Base-by-base conservation (phyloP, 2,113 vertebrate genomes). In the Ammodytes dubius region DNA sequence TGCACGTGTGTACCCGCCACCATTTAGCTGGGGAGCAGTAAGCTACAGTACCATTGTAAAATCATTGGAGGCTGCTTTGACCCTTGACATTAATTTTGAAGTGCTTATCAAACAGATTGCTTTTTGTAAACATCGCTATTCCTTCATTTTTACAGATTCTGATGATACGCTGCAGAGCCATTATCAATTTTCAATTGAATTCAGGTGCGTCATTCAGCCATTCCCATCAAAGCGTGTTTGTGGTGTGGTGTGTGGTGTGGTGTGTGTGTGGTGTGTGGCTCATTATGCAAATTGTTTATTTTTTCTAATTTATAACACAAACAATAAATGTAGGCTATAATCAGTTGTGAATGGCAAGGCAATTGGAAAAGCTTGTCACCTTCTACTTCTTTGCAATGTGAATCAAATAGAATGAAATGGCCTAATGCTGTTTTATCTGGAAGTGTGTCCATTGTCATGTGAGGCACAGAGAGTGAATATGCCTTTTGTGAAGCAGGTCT, bases 11-110 rank as follows among this genome's bases (percentile, higher is more conserved):
- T 87, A 72, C 76, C 74, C 50, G 53, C 63, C 45, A 46, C 84
- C 63, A 68, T 91, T 91, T 81, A 86, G 72, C 79, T 79, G 67
- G 80, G 77, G 76, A 82, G 85, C 82, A 80, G 65, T 69, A 64
- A 83, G 83, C 84, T 82, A 87, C 75, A 64, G 81, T 69, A 66
- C 70, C 83, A 87, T 84, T 89, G 87, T 90, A 75, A 82, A 83
- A 91, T 91, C 84, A 84, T 49, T 65, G 81, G 65, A 72, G 60
- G 72, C 74, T 81, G 80, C 77, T 83, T 72, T 86, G 79, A 88
- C 90, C 90, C 89, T 79, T 87, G 66, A 90, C 89, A 91, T 87
- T 88, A 87, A 93, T 92, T 94, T 88, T 70, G 78, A 92, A 91
- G 88, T 77, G 64, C 84, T 90, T 73, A 69, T 93, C 89, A 85